Evolutionary conservation across 1,140 invertebrate species (phyloP), one percentile per base, ranked within the genome.

Genomic region (Oryctes rhinoceros): DNA sequence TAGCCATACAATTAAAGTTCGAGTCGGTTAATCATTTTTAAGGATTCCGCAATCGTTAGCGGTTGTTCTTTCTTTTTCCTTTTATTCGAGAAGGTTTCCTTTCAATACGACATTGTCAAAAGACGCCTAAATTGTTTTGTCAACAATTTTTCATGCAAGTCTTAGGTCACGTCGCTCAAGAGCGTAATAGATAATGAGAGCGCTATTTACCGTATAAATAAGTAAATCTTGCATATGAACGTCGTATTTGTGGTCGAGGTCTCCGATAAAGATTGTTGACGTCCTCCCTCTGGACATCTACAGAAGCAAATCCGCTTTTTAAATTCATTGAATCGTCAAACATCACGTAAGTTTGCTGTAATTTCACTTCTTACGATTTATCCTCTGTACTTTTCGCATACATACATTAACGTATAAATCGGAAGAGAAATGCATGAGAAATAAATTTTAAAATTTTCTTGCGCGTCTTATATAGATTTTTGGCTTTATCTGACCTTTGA

Each of bases 151-250:
- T 71, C 18, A 37, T 71, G 65, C 65, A 71, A 71, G 24, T 37
- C 24, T 71, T 71, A 71, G 20, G 35, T 71, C 65, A 37, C 24
- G 35, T 71, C 65, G 20, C 65, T 15, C 65, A 37, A 71, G 65
- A 71, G 10, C 24, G 65, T 67, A 67, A 67, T 67, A 67, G 65
- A 71, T 71, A 71, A 71, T 71, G 18, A 71, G 20, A 71, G 65
- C 65, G 65, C 65, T 71, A 71, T 71, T 71, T 71, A 71, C 20
- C 65, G 20, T 71, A 71, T 71, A 71, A 71, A 71, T 71, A 71
- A 71, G 65, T 71, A 71, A 71, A 71, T 71, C 65, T 71, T 71
- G 65, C 35, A 35, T 71, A 24, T 71, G 20, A 37, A 13, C 65
- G 65, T 71, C 37, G 65, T 71, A 71, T 71, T 71, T 71, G 65